Base-by-base conservation (phyloP, 2,797 vertebrate genomes). In the Peromyscus nudipes region DNA sequence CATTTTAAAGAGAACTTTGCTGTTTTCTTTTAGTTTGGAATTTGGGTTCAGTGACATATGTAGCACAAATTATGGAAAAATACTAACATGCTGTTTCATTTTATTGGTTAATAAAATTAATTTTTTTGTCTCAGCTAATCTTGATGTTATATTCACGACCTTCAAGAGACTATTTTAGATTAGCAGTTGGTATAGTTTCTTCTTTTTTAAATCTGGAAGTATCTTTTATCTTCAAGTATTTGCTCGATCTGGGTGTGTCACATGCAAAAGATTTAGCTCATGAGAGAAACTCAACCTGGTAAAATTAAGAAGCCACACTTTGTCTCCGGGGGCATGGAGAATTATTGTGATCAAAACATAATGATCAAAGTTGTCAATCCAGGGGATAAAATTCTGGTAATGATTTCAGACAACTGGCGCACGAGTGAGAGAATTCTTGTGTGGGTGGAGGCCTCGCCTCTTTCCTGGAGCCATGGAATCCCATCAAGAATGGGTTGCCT, bases 371-470 rank as follows among this genome's bases (percentile, higher is more conserved):
- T 73, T 93, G 92, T 95, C 93, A 97, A 37, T 80, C 25, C 71
- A 92, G 80, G 71, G 92, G 92, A 95, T 97, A 95, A 94, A 89
- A 92, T 91, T 92, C 49, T 91, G 52, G 29, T 92, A 92, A 92
- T 64, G 40, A 77, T 90, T 94, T 88, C 85, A 95, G 60, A 69
- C n/a, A 85, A 75, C 49, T 97, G 91, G 94, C 84, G 93, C 65
- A 77, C 25, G 85, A 87, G 55, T 46, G 71, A 96, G 89, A 96
- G 31, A 93, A 95, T 85, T 76, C 92, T 90, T 95, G 94, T 93
- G 95, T 95, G 46, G 92, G 95, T 52, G 95, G 87, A 91, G 57
- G 65, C 94, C 88, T 96, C 14, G 1, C 90, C 87, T 95, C 77
- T 84, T 93, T 93, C 82, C 62, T 82, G 88, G 37, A 95, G 79